phyloP scores from a whole-genome alignment of 2,888 invertebrate genomes.

The Hartigia nigra region DNA sequence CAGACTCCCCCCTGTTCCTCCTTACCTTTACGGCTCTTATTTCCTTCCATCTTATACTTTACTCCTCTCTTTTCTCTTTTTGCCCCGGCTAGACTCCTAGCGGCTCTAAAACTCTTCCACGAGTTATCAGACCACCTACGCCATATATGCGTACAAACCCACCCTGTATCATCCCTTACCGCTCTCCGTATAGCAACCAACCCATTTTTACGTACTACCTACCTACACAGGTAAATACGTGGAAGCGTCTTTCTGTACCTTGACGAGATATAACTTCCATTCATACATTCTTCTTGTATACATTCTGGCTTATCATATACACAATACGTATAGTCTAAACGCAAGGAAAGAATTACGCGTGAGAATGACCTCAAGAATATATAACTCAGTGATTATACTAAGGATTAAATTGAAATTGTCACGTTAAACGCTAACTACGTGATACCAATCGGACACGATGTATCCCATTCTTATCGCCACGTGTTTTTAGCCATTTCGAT shows the following conservation, averaged over 20 bases:
- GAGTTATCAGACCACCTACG: slow-evolving; percentile 26
- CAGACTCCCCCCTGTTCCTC: slow-evolving; percentile 9
- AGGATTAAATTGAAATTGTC: not conserved
- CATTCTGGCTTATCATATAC: not conserved
- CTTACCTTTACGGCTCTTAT: slow-evolving; percentile 12
- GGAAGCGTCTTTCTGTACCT: not conserved
- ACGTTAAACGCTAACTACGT: not conserved
- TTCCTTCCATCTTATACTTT: slow-evolving; percentile 19
- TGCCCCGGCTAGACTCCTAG: slow-evolving; percentile 5
- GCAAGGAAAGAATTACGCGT: too few species aligned
- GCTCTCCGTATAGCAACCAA: not conserved
- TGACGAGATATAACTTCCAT: not conserved
- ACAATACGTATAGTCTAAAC: not conserved
- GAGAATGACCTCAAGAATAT: not conserved
- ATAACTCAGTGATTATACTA: not conserved
- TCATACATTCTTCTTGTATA: not conserved
- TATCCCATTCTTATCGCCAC: not conserved
- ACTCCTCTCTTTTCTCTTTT: slow-evolving; percentile 9
- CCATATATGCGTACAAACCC: not conserved
- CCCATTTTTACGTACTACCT: not conserved
- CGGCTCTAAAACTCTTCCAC: slow-evolving; percentile 1
- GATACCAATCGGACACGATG: not conserved
- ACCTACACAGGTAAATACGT: not conserved
- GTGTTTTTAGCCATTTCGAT: not conserved
- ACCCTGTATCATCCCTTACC: not conserved